Evolutionary conservation across 2,888 invertebrate genomes (phyloP), one percentile per base, ranked within the genome.

Genomic region (Nemapogon koenigi): DNA sequence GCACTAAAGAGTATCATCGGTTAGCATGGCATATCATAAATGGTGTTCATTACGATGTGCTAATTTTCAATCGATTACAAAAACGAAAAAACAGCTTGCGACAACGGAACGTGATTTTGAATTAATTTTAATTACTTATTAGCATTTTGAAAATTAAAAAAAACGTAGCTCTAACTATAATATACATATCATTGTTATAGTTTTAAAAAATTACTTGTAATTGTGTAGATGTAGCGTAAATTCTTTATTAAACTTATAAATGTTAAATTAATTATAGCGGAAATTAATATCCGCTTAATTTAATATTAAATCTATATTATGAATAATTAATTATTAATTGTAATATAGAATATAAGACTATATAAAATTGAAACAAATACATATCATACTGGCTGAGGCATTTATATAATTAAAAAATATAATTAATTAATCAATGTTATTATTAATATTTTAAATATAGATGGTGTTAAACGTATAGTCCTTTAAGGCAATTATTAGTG

Each of bases 301-400:
- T 31, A 40, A 40, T 37, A 8, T 25, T 30, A 26, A 39, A 16
- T 35, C 31, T 26, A 32, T 11, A 61, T 61, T 53, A 55, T 37
- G 39, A 28, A 38, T 53, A 53, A 55, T 60, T 53, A 58, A 52
- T 43, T 46, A 40, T 49, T 50, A 49, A 54, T 4, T 51, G 48
- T 47, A 40, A 35, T 39, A 42, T 57, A 59, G 61, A 36, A 52
- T n/a, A 48, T 71, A 72, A 70, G 66, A 68, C 60, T 69, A 68
- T 50, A 59, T 64, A 29, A 29, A 14, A 59, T 64, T 38, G 65
- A 75, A 76, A 76, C 70, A 55, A 60, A 69, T 65, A 80, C 72
- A 79, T 76, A 78, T 78, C 73, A 49, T 27, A 57, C 69, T 78
- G 79, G 78, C 78, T 79, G 79, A 69, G 78, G 80, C 78, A 79